Conservation (phyloP, 2,797 vertebrate genomes). For the Myotis findleyi region DNA sequence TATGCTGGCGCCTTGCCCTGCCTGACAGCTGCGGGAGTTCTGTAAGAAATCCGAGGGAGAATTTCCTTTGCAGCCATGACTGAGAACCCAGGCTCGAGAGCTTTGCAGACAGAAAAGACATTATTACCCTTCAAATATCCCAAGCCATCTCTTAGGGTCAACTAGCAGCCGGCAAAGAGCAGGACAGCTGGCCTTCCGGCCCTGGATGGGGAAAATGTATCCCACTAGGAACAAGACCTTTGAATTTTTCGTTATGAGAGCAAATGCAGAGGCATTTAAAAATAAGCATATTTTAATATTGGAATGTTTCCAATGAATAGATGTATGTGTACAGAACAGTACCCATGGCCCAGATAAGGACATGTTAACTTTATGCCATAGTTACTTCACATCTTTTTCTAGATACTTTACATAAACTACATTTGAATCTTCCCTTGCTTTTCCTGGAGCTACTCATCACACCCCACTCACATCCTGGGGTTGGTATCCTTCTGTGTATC, state of each 20-base stretch:
- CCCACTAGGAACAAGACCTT: slow-evolving; percentile 29
- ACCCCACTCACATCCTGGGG: neutral
- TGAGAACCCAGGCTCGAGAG: slow-evolving; percentile 76
- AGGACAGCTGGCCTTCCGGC: slow-evolving; percentile 54
- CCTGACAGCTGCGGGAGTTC: slow-evolving; percentile 78
- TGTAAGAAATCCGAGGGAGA: slow-evolving; percentile 75
- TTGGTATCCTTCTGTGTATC: neutral
- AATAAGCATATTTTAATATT: slow-evolving; percentile 39
- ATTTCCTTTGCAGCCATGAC: slow-evolving; percentile 78
- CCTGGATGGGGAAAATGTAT: neutral
- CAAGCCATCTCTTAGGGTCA: slow-evolving; percentile 63
- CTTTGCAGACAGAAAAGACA: slow-evolving; percentile 75
- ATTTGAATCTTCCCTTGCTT: neutral
- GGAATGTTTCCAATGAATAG: neutral
- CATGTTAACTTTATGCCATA: neutral
- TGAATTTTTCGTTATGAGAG: slow-evolving; percentile 43
- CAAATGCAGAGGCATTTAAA: slow-evolving; percentile 45
- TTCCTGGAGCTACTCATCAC: neutral
- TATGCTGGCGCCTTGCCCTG: slow-evolving; percentile 69
- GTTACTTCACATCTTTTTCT: neutral
- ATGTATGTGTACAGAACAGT: neutral
- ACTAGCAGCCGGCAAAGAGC: slow-evolving; percentile 62
- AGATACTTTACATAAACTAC: neutral
- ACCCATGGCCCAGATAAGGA: neutral
- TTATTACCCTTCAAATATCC: slow-evolving; percentile 64